These are phyloP conservation scores for Patella depressa DNA, from an alignment of 2,888 invertebrate species.

Conservation along the genomic window DNA sequence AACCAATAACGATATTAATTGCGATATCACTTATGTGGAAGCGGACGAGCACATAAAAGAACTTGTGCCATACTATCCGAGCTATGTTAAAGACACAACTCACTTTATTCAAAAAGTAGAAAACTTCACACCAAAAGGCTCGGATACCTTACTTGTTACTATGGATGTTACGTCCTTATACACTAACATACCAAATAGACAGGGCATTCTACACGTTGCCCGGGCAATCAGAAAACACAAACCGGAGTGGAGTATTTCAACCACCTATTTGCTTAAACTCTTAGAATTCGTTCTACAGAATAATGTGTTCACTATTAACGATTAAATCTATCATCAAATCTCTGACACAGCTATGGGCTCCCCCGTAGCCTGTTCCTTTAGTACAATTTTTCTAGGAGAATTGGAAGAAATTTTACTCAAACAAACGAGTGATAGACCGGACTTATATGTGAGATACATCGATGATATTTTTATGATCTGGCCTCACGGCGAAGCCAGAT, in stretches of 20 bases:
- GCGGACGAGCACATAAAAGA: not conserved
- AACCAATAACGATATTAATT: too few relatives aligned
- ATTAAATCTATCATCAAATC: conserved; percentile 28
- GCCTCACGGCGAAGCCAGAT: conserved; percentile 7
- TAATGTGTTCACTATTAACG: conserved; percentile 34
- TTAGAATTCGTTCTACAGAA: conserved; percentile 21
- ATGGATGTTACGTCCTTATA: conserved; percentile 30
- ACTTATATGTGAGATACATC: conserved; percentile 29
- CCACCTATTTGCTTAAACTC: conserved; percentile 3
- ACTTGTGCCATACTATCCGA: not conserved
- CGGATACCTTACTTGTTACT: conserved; percentile 22
- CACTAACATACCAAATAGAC: conserved; percentile 27
- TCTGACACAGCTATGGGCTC: conserved; percentile 38
- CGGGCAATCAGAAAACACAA: conserved; percentile 22
- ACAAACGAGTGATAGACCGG: conserved; percentile 14
- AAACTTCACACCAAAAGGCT: not conserved
- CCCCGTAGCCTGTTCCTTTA: conserved; percentile 32
- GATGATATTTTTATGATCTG: conserved; percentile 36
- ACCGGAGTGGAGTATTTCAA: conserved; percentile 9
- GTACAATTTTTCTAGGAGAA: conserved; percentile 34
- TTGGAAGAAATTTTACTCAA: conserved; percentile 26
- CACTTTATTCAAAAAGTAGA: conserved; percentile 1
- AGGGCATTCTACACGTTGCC: conserved; percentile 22
- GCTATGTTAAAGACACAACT: not conserved
- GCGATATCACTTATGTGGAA: too few relatives aligned